Percentiles rank a stretch among this genome's conserved stretches.
Conservation (phyloP, 2,113 vertebrate genomes). For the Rutilus rutilus region DNA sequence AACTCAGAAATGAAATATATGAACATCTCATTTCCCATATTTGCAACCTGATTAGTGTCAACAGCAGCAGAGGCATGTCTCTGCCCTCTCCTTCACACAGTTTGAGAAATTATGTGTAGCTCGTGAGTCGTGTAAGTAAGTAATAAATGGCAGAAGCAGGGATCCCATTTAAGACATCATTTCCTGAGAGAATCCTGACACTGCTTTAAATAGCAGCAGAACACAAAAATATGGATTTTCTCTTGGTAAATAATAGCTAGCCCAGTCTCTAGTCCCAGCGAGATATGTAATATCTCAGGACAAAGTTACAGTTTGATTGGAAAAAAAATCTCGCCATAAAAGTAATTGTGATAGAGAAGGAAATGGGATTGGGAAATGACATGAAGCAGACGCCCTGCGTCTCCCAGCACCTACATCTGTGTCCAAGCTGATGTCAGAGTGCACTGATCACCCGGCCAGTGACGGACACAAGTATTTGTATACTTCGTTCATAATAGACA, state of each 20-base stretch:
- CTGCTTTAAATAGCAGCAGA: slow-evolving; percentile 56
- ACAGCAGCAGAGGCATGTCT: slow-evolving; percentile 44
- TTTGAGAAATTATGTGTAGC: slow-evolving; percentile 53
- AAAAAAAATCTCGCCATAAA: background rate
- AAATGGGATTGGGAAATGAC: slow-evolving; percentile 31
- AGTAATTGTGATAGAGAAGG: background rate
- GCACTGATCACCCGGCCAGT: background rate
- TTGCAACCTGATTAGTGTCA: slow-evolving; percentile 62
- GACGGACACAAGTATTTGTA: background rate
- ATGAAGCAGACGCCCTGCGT: background rate
- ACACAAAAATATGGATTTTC: slow-evolving; percentile 54
- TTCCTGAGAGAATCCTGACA: slow-evolving; percentile 54
- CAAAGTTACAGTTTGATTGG: slow-evolving; percentile 16
- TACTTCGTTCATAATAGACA: background rate
- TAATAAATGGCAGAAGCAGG: slow-evolving; percentile 46
- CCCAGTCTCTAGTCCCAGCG: slow-evolving; percentile 2
- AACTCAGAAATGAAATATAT: slow-evolving; percentile 63
- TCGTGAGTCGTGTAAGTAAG: slow-evolving; percentile 7
- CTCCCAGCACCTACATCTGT: background rate
- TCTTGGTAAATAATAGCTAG: slow-evolving; percentile 45
- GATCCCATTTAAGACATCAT: slow-evolving; percentile 52
- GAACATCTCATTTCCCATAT: slow-evolving; percentile 62
- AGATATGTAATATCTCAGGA: slow-evolving; percentile 26
- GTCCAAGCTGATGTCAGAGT: background rate
- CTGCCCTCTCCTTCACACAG: slow-evolving; percentile 53